These are phyloP conservation scores for Vulpes lagopus DNA, from an alignment of 2,113 vertebrate genomes.

Conservation along the genomic window DNA sequence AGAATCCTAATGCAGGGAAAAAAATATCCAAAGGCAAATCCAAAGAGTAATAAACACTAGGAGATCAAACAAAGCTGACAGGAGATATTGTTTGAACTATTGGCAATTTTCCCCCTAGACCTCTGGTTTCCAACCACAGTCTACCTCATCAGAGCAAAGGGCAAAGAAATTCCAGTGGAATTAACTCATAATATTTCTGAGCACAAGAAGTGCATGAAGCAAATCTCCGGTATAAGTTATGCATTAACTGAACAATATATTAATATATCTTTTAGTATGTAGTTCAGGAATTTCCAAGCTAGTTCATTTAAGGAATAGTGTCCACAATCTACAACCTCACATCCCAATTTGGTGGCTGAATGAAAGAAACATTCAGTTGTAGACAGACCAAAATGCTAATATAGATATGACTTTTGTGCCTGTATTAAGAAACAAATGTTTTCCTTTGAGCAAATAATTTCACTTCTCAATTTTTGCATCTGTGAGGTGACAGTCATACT, in stretches of 20 bases:
- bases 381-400: background rate
- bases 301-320: background rate
- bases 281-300: background rate
- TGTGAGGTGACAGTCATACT: background rate
- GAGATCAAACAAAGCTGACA: constrained; percentile 42
- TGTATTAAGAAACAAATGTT: background rate
- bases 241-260: constrained; percentile 42
- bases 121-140: constrained; percentile 57
- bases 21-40: constrained; percentile 30
- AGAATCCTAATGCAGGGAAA: constrained; percentile 12
- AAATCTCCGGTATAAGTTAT: background rate
- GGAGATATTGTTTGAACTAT: constrained; percentile 40
- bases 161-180: constrained; percentile 61
- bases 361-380: background rate
- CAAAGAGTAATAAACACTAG: constrained; percentile 39
- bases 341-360: background rate
- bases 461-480: background rate
- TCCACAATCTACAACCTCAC: background rate
- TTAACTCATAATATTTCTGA: constrained; percentile 57
- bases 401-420: background rate
- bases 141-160: constrained; percentile 43
- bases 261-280: background rate
- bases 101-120: background rate
- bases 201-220: background rate
- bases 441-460: constrained; percentile 47